Evolutionary conservation across 2,888 invertebrate species (phyloP), one percentile per base, ranked within the genome.

Genomic region (Oligia latruncula): DNA sequence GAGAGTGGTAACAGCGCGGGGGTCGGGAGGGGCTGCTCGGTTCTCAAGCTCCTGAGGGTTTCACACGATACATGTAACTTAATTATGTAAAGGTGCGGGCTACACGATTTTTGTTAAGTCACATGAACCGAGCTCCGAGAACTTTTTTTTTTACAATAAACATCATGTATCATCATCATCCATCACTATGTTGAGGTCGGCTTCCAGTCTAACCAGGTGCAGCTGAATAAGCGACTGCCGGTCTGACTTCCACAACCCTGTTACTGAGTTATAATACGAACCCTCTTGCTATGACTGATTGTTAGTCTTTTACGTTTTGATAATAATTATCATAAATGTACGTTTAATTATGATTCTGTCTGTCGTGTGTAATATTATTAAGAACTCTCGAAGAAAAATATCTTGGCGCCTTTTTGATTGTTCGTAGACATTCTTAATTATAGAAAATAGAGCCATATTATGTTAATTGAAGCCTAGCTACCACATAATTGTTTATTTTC

Each of bases 401-500:
- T 52, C 43, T 8, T 49, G 23, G n/a, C 8, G 35, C 9, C n/a
- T 20, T 62, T 58, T 15, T 70, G 11, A 35, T 71, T 66, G 49
- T 43, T 62, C 15, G n/a, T 29, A n/a, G 43, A 60, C 13, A 23
- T 40, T 46, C n/a, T 71, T 67, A 58, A 49, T 55, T 58, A 64
- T 40, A 2, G 23, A 43, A 83, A 65, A 73, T 23, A 70, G 20
- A 64, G 43, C 9, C n/a, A 65, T 60, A 40, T 40, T 20, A 15
- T 60, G 29, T n/a, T 74, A 74, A 74, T 71, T 82, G 35, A 40
- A 74, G 15, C 71, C 52, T 40, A 46, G 40, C 13, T 66, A n/a
- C 35, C 20, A 82, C 60, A 46, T 68, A 13, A 65, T 78, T 79
- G 68, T 43, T 68, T 78, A 60, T 64, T 72, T 84, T 67, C 20